phyloP scores from a whole-genome alignment of 2,797 vertebrate species.

The Channallabes apus region DNA sequence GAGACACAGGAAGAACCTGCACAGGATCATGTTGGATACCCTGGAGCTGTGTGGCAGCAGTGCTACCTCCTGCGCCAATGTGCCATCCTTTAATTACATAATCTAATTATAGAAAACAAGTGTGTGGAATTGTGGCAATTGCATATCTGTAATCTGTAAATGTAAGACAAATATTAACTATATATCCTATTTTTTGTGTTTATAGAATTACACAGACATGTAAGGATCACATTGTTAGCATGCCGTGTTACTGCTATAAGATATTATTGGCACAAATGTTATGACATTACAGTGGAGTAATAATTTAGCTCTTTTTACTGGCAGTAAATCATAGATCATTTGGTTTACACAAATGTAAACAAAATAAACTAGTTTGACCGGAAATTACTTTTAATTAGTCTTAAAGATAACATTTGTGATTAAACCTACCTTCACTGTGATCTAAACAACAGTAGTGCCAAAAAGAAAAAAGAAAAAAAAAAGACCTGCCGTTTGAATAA shows the following conservation, averaged over 20 bases:
- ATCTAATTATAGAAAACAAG: not conserved
- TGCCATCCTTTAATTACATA: not conserved
- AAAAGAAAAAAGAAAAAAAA: not conserved
- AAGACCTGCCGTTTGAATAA: conserved; percentile 19
- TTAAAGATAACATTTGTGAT: not conserved
- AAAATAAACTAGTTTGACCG: not conserved
- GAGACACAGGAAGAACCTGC: not conserved
- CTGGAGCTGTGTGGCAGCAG: not conserved
- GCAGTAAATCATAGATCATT: not conserved
- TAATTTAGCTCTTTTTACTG: not conserved
- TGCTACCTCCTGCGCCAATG: not conserved
- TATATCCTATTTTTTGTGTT: not conserved
- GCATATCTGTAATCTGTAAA: not conserved
- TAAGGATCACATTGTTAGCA: not conserved
- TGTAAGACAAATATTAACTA: not conserved
- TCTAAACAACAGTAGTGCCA: not conserved
- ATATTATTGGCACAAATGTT: not conserved
- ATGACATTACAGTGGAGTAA: not conserved
- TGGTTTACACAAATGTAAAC: not conserved
- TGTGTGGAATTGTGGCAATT: no score
- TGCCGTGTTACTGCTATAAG: no score
- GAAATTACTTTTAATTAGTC: not conserved
- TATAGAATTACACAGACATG: not conserved
- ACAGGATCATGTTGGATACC: not conserved
- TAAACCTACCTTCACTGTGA: not conserved